Evolutionary conservation across 2,888 invertebrate genomes (phyloP).

Genomic region (Lobophora halterata): DNA sequence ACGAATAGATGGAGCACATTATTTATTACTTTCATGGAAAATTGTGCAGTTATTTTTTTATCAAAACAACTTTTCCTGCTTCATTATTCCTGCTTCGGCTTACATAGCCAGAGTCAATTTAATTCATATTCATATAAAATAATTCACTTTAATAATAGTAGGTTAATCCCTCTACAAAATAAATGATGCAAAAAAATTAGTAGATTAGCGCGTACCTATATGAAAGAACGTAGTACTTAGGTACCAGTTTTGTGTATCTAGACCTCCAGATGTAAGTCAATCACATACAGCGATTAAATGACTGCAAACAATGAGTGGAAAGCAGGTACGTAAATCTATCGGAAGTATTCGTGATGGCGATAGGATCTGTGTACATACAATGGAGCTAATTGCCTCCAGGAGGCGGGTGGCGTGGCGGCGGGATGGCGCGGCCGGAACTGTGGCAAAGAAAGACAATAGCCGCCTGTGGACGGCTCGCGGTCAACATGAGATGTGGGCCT

Average conservation of each 20-base stretch:
- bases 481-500: constrained; percentile 44
- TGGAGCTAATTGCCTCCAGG: constrained; percentile 74
- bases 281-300: constrained; percentile 35
- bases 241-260: not conserved
- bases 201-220: too few relatives aligned
- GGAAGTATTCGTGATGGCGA: constrained; percentile 68
- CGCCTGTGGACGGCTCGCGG: constrained; percentile 43
- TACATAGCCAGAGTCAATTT: too few relatives aligned
- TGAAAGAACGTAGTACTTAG: too few relatives aligned
- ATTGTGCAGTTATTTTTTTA: constrained; percentile 6
- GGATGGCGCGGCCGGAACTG: constrained; percentile 52
- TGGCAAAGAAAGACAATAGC: constrained; percentile 63
- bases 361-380: constrained; percentile 71
- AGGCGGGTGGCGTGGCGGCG: too few relatives aligned
- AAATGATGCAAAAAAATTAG: too few relatives aligned
- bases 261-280: constrained; percentile 15
- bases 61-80: too few relatives aligned
- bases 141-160: too few relatives aligned
- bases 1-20: constrained; percentile 6
- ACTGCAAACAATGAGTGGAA: constrained; percentile 67
- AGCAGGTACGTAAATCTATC: constrained; percentile 73
- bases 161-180: too few relatives aligned
- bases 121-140: too few relatives aligned
- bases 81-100: too few relatives aligned
- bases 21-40: constrained; percentile 6